Evolutionary conservation across 1,140 invertebrate genomes (phyloP).

Genomic region (Heterodera carotae): DNA sequence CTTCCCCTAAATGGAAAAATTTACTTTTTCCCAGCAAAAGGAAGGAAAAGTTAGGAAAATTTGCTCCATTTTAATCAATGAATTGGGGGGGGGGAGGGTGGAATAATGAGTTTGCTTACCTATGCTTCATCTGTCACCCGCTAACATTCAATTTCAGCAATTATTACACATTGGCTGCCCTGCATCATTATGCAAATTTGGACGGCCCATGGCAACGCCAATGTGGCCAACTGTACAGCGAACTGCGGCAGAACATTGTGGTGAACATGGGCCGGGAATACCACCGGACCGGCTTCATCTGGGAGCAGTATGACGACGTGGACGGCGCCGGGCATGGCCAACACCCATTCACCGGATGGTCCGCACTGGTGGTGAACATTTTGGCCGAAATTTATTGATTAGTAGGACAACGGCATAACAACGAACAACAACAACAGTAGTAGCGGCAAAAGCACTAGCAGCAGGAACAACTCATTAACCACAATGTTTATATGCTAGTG

Average conservation of each 20-base stretch:
- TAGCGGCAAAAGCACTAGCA: no score
- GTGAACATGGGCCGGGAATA: conserved; percentile 84
- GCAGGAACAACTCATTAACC: no score
- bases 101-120: no score
- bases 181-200: conserved; percentile 76
- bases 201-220: conserved; percentile 75
- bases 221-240: conserved; percentile 75
- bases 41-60: no score
- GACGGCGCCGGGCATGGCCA: conserved; percentile 83
- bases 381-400: conserved; percentile 25
- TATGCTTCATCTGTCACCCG: no score
- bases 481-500: no score
- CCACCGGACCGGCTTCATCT: conserved; percentile 84
- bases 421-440: no score
- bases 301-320: conserved; percentile 93
- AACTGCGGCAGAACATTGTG: conserved; percentile 81
- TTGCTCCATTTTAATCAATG: no score
- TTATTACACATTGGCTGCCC: conserved; percentile 81
- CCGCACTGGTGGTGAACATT: conserved; percentile 20
- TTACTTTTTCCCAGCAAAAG: no score
- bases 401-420: no score
- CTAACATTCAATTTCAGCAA: conserved; percentile 70
- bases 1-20: no score
- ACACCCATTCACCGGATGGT: conserved; percentile 26
- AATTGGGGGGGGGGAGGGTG: no score